Percentiles rank a stretch among this genome's conserved stretches.
Evolutionary conservation across 2,797 vertebrate species (phyloP).

Genomic region (Iguana delicatissima): DNA sequence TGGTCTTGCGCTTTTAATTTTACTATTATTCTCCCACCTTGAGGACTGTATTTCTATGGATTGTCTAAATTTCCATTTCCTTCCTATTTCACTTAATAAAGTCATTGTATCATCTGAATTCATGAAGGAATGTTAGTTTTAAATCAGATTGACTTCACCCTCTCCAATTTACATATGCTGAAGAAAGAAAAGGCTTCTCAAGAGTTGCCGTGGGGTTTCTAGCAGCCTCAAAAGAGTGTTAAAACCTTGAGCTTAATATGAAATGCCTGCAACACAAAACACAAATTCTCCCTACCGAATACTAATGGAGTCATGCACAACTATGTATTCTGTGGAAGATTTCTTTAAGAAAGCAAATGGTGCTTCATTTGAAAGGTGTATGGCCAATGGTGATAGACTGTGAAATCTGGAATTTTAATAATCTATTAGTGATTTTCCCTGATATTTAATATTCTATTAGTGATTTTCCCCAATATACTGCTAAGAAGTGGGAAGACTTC

Average conservation of each 20-base stretch:
- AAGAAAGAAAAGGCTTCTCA: conserved; percentile 81
- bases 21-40: conserved; percentile 73
- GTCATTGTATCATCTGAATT: conserved; percentile 77
- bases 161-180: conserved; percentile 80
- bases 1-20: conserved; percentile 78
- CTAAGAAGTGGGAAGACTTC: background rate
- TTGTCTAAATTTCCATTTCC: conserved; percentile 76
- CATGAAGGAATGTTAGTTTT: conserved; percentile 79
- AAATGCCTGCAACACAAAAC: conserved; percentile 75
- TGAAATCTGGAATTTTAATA: background rate
- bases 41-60: conserved; percentile 72
- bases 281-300: conserved; percentile 75
- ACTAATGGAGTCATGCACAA: conserved; percentile 74
- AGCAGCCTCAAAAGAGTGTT: conserved; percentile 76
- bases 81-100: conserved; percentile 79
- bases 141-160: conserved; percentile 80
- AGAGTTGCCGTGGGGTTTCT: conserved; percentile 73
- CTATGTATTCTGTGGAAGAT: conserved; percentile 68
- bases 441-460: background rate
- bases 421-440: background rate
- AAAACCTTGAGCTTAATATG: conserved; percentile 80
- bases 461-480: background rate
- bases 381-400: background rate
- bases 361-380: background rate
- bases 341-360: conserved; percentile 53